Percentiles rank a stretch among this genome's conserved stretches.
Conservation (phyloP, 2,888 invertebrate species). For the Tinea pellionella region DNA sequence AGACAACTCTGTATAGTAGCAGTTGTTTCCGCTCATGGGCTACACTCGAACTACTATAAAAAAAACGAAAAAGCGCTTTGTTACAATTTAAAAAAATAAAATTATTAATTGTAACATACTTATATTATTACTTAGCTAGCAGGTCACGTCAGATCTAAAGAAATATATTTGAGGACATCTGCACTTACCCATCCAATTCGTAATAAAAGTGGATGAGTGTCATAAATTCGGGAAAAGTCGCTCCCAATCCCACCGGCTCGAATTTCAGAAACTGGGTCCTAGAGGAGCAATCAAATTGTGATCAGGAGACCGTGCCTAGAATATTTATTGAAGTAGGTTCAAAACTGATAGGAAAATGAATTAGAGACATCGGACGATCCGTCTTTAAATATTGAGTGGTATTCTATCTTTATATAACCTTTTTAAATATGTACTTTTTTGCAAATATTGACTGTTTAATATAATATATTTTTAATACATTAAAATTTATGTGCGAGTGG, state of each 20-base stretch:
- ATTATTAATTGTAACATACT: not conserved
- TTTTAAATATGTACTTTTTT: too few relatives aligned
- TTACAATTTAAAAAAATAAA: too few relatives aligned
- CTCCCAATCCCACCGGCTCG: conserved; percentile 34
- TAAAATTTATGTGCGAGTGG: too few relatives aligned
- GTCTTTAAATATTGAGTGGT: not conserved
- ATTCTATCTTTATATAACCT: not conserved
- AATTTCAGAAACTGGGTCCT: not conserved
- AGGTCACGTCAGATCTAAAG: not conserved
- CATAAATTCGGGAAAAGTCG: conserved; percentile 45
- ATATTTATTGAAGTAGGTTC: conserved; percentile 35
- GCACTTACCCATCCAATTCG: conserved; percentile 52
- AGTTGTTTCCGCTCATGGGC: too few relatives aligned
- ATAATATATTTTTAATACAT: too few relatives aligned
- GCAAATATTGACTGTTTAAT: too few relatives aligned
- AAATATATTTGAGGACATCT: conserved; percentile 35
- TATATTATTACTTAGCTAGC: too few relatives aligned
- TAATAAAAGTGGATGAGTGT: conserved; percentile 53
- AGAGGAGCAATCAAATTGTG: conserved; percentile 53
- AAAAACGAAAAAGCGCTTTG: too few relatives aligned
- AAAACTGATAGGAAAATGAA: conserved; percentile 8
- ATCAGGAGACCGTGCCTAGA: conserved; percentile 50
- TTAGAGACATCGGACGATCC: not conserved
- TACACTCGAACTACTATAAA: too few relatives aligned
- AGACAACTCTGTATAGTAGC: too few relatives aligned